A percentile compares a stretch with the other conserved stretches of the same genome.
phyloP scores from a whole-genome alignment of 2,888 invertebrate species.

The Magallana nippona region DNA sequence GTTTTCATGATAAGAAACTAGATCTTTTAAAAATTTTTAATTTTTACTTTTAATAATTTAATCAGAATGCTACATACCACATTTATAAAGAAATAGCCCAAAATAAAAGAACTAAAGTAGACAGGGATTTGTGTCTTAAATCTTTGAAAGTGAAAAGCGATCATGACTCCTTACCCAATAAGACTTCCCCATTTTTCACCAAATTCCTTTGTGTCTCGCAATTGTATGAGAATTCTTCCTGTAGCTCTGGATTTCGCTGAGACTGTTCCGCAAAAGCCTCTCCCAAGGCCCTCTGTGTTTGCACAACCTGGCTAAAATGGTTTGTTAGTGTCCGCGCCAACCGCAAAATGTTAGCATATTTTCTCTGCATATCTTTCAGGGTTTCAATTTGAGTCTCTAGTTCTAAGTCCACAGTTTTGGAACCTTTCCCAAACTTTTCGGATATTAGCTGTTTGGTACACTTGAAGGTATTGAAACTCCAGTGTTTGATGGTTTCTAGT shows the following conservation, averaged over 20 bases:
- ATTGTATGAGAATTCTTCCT: conserved; percentile 96
- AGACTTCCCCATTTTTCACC: conserved; percentile 94
- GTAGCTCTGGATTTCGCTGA: conserved; percentile 96
- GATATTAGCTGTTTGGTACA: conserved; percentile 98
- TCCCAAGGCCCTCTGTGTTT: conserved; percentile 91
- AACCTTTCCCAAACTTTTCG: conserved; percentile 92
- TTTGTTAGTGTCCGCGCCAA: conserved; percentile 91
- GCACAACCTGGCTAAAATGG: conserved; percentile 93
- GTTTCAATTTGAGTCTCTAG: conserved; percentile 96
- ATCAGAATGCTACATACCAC: too few relatives aligned
- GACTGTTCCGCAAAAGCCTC: conserved; percentile 96
- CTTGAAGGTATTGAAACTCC: conserved; percentile 99
- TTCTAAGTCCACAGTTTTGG: conserved; percentile 85
- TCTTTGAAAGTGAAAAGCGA: too few relatives aligned
- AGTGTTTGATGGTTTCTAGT: conserved; percentile 94
- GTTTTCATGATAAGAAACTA: too few relatives aligned
- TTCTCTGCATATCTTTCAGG: conserved; percentile 94
- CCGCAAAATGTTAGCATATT: conserved; percentile 89
- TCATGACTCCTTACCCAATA: conserved; percentile 82
- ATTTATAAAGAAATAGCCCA: too few relatives aligned
- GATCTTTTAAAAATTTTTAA: too few relatives aligned
- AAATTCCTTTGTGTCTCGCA: conserved; percentile 96
- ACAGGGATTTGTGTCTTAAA: too few relatives aligned
- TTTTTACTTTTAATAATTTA: too few relatives aligned
- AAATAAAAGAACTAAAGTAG: too few relatives aligned